Base-by-base conservation (phyloP, 2,888 invertebrate genomes). In the Schizaphis graminum region DNA sequence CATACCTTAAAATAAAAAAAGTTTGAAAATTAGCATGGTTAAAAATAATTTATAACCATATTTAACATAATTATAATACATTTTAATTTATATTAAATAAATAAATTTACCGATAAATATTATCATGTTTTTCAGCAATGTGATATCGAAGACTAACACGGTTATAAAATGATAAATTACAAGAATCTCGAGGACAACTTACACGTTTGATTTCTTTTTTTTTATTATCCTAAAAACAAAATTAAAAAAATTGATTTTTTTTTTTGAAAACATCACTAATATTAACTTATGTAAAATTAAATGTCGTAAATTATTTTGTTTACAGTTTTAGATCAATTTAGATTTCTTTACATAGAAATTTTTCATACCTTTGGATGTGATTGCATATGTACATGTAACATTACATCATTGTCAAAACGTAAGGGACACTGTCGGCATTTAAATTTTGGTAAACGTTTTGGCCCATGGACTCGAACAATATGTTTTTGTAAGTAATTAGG, bases 1-100 rank as follows among this genome's bases (percentile, higher is more conserved):
- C 95, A 89, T 96, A 96, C 89, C 95, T 95, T 89, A 21, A 94
- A 94, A 77, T 26, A 44, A 49, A 94, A 91, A 88, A 77, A 7
- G 26, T 85, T 77, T 44, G 0, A 85, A 85, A 85, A 26, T 41
- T 84, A 24, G 41, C 24, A 84, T 24, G 24, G 3, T 77, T 41
- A 84, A 84, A 85, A 85, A 85, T 85, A 85, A 21, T 44, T 85
- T 85, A 28, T 16, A 28, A 86, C 11, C 85, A 44, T 8, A 47
- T 28, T 47, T 41, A 3, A 47, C 11, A 67, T 41, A 44, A 11
- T 35, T 88, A 35, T 35, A 53, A 35, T 88, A 21, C 5, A 77
- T 77, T 53, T 24, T 35, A 53, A 47, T 28, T 86, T 90, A 26
- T 47, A 35, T 41, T 86, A 56, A 13, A 44, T 57, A 10, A 92